Conservation (phyloP, 1,140 invertebrate species). For the Calephelis virginiensis region DNA sequence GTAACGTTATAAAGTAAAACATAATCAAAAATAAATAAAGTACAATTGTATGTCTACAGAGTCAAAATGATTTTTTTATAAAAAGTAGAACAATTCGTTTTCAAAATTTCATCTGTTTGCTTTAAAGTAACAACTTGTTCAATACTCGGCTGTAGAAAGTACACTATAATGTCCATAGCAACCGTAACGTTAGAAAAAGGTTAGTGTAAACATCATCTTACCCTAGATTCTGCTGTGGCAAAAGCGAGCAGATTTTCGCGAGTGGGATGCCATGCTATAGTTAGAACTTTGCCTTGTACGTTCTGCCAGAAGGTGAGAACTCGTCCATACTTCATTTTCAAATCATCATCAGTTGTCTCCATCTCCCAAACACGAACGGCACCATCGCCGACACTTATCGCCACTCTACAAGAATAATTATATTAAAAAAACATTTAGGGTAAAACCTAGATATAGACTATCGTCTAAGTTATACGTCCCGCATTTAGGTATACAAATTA, state of each 20-base stretch:
- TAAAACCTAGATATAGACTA: background rate
- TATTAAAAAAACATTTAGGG: background rate
- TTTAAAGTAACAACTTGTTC: too few relatives aligned
- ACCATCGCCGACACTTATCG: slow-evolving; percentile 85
- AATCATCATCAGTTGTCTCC: slow-evolving; percentile 34
- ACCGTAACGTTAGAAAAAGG: too few relatives aligned
- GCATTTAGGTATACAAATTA: too few relatives aligned
- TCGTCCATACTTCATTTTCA: slow-evolving; percentile 30
- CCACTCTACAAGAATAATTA: slow-evolving; percentile 70
- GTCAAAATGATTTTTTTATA: too few relatives aligned
- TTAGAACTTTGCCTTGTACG: slow-evolving; percentile 85
- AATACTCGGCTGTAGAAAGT: too few relatives aligned
- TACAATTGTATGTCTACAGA: too few relatives aligned
- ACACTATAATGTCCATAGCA: too few relatives aligned
- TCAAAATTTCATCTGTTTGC: too few relatives aligned
- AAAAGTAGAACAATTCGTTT: too few relatives aligned
- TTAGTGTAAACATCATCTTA: slow-evolving; percentile 27
- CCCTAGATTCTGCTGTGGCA: slow-evolving; percentile 86
- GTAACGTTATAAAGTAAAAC: too few relatives aligned
- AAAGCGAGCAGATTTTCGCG: slow-evolving; percentile 87
- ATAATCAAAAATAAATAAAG: too few relatives aligned
- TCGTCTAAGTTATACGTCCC: background rate
- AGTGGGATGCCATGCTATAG: slow-evolving; percentile 87
- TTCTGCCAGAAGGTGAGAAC: slow-evolving; percentile 81
- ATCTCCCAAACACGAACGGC: slow-evolving; percentile 83